Percentiles rank a stretch among this genome's conserved stretches.
These are phyloP conservation scores for Jaculus jaculus DNA, from an alignment of 2,113 vertebrate genomes.

Conservation along the genomic window DNA sequence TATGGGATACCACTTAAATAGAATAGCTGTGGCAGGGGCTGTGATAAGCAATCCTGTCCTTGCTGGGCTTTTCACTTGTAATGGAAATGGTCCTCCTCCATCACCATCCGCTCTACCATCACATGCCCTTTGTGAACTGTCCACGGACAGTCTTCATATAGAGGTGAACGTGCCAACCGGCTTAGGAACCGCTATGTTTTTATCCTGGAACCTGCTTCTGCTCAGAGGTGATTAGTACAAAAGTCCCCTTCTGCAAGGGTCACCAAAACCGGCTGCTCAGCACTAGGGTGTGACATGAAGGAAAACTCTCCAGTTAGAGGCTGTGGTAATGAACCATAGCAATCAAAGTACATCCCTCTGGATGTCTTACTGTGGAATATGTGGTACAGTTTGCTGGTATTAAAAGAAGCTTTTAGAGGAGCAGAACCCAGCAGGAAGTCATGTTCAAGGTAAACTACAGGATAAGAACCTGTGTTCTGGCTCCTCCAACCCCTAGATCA, in stretches of 20 bases:
- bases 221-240: neutral
- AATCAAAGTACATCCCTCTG: neutral
- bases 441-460: neutral
- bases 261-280: neutral
- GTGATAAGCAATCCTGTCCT: neutral
- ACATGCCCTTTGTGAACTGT: neutral
- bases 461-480: neutral
- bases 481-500: too few relatives aligned
- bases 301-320: neutral
- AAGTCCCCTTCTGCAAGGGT: neutral
- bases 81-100: neutral
- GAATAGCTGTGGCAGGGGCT: neutral
- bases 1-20: neutral
- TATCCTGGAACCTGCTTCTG: neutral
- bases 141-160: rapidly evolving
- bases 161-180: neutral
- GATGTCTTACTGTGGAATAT: neutral
- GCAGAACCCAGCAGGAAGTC: neutral
- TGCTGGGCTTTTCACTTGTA: neutral
- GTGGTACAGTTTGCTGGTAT: rapidly evolving
- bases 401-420: neutral
- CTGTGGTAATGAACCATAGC: neutral
- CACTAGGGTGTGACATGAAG: neutral
- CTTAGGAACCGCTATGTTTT: neutral
- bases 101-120: neutral